These are phyloP conservation scores for Dusona sp. DNA, from an alignment of 2,888 invertebrate species.

Conservation along the genomic window DNA sequence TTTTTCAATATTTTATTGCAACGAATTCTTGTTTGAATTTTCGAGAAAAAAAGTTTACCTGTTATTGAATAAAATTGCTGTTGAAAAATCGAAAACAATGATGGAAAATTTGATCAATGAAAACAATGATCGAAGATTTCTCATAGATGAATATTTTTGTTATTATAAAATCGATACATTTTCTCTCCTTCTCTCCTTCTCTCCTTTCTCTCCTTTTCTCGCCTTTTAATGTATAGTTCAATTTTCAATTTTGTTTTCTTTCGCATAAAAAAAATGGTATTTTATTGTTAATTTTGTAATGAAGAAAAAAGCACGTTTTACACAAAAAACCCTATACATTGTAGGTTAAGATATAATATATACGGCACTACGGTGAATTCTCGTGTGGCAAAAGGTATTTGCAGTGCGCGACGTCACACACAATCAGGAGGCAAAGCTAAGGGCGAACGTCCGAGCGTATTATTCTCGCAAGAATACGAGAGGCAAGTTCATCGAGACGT, in stretches of 20 bases:
- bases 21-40: background rate
- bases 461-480: conserved; percentile 47
- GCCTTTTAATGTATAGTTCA: background rate
- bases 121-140: too few relatives aligned
- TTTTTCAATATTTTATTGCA: background rate
- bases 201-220: too few relatives aligned
- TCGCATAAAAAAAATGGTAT: background rate
- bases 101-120: background rate
- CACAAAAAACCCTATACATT: background rate
- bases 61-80: background rate
- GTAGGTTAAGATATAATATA: conserved; percentile 9
- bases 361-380: conserved; percentile 46
- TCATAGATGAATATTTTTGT: background rate
- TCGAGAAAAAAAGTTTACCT: background rate
- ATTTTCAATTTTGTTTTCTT: background rate
- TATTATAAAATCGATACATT: background rate
- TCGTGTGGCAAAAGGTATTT: conserved; percentile 49
- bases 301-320: background rate
- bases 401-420: conserved; percentile 48
- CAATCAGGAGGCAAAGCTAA: conserved; percentile 42
- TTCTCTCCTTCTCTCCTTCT: too few relatives aligned
- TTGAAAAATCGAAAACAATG: background rate
- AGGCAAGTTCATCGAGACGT: background rate
- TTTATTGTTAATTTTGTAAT: background rate
- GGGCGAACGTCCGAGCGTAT: conserved; percentile 58